Base-by-base conservation (phyloP, 2,797 vertebrate species). In the Manis javanica region DNA sequence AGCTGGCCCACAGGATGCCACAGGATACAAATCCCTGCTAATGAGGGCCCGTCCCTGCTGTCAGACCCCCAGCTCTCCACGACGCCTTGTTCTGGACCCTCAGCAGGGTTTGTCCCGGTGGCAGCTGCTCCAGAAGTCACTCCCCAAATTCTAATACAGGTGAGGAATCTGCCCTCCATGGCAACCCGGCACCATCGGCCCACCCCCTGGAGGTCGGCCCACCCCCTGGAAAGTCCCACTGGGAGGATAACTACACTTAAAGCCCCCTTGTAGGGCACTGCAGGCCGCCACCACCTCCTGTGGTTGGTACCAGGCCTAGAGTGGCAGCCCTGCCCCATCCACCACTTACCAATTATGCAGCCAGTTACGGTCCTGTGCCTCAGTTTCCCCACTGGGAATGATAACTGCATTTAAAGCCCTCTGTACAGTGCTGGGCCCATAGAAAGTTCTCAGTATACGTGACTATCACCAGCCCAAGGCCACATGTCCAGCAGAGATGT, bases 401-500 rank as follows among this genome's bases (percentile, higher is more conserved):
- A 14, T 2, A 31, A 24, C 3, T 18, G 2, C 63, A 42, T 18
- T 68, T 49, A 59, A 61, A 57, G 31, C 11, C 19, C 26, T 21
- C 68, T 29, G 0, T 13, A 26, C 23, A 29, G 8, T 26, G 31
- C 42, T 31, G 6, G 16, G 63, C 59, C 39, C 51, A 16, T 2
- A 31, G 31, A 21, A 66, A 29, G n/a, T 23, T 46, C n/a, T 57
- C 46, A 46, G 46, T 46, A 11, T 46, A 46, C 46, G 11, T 39
- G 26, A 15, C 19, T 2, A 1, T 24, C 78, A 29, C 24, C 34
- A 42, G 7, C 14, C 11, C 4, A 7, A 72, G 2, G 19, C n/a
- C 9, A 0, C 21, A 15, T 9, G 0, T 4, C 26, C 15, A 23
- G 10, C 18, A 2, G 42, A 34, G 1, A 14, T 16, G 5, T 0